Percentiles rank a stretch among this genome's conserved stretches.
These are phyloP conservation scores for Blastomussa wellsi DNA, from an alignment of 92 coral and sea anemone species.

Conservation along the genomic window DNA sequence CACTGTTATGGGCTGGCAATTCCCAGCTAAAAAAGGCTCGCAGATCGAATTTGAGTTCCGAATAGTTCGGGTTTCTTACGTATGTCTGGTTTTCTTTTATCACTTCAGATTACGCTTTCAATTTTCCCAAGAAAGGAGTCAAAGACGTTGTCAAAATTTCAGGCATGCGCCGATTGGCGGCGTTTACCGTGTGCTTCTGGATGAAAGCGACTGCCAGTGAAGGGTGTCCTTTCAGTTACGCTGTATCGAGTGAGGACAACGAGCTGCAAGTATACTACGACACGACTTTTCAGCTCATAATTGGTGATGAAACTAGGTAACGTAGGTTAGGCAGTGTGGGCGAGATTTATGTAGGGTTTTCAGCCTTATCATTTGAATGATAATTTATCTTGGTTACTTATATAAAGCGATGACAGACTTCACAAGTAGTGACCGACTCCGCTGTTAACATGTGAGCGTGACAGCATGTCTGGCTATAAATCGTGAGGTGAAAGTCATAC, in stretches of 20 bases:
- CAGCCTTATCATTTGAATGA: too few species aligned
- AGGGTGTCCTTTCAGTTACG: background rate
- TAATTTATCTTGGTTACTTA: too few species aligned
- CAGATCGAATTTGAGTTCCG: too few species aligned
- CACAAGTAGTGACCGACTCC: too few species aligned
- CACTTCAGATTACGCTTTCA: background rate
- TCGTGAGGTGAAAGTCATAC: too few species aligned
- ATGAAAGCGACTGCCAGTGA: background rate
- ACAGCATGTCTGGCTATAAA: too few species aligned
- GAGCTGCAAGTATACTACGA: background rate
- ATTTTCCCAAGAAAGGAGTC: background rate
- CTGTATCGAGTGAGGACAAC: background rate
- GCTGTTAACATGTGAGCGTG: too few species aligned
- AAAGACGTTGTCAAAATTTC: background rate
- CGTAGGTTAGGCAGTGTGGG: too few species aligned
- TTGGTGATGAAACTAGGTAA: background rate
- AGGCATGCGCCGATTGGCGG: background rate
- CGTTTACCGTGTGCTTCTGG: background rate
- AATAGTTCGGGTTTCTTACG: background rate
- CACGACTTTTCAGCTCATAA: background rate
- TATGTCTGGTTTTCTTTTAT: background rate
- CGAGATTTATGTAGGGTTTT: too few species aligned
- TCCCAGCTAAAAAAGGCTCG: too few species aligned
- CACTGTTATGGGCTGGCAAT: too few species aligned
- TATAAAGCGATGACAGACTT: too few species aligned